Conservation (phyloP, 2,113 vertebrate genomes). For the Cervus canadensis region DNA sequence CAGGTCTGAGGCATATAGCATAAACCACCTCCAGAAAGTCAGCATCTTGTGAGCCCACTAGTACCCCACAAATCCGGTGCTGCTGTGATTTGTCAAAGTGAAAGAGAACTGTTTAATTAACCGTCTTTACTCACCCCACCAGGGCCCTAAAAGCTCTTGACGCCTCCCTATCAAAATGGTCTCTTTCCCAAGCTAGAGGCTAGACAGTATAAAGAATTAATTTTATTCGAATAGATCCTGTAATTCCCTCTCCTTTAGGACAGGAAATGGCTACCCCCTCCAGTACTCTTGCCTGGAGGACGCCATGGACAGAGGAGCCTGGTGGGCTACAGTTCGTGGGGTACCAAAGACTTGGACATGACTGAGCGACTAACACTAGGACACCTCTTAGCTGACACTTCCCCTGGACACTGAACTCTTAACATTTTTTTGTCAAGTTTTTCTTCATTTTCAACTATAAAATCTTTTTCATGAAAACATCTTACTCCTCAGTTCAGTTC, state of each 20-base stretch:
- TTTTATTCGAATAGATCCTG: background rate
- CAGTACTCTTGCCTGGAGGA: background rate
- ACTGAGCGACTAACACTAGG: background rate
- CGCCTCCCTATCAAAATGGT: background rate
- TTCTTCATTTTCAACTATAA: background rate
- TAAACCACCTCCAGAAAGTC: constrained; percentile 28
- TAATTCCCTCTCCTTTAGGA: background rate
- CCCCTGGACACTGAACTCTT: background rate
- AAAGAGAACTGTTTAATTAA: background rate
- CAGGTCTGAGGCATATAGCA: background rate
- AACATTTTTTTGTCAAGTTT: background rate
- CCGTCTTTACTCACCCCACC: background rate
- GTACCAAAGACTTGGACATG: background rate
- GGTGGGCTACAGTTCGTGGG: background rate
- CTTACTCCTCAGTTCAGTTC: background rate
- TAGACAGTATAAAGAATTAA: background rate
- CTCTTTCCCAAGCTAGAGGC: background rate
- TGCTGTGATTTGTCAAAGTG: background rate
- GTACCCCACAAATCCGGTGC: background rate
- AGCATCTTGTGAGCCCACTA: constrained; percentile 26
- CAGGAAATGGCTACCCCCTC: background rate
- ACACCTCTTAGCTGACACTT: background rate
- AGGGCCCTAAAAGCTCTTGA: background rate
- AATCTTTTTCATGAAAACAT: background rate
- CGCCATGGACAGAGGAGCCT: background rate